Evolutionary conservation across 2,888 invertebrate species (phyloP).

Genomic region (Ophion ventricosus): DNA sequence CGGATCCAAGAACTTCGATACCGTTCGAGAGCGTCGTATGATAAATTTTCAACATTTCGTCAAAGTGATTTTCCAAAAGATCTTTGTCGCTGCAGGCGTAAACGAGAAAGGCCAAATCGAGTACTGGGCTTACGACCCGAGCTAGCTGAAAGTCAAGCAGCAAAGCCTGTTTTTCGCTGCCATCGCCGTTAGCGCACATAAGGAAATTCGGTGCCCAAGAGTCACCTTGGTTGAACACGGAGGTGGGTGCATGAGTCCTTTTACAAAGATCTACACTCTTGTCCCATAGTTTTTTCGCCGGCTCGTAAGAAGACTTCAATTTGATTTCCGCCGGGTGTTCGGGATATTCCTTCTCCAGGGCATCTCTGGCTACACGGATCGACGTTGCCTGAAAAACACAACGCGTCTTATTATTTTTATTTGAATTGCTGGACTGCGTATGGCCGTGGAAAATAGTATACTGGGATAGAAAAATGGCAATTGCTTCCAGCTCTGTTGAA

Average conservation of each 20-base stretch:
- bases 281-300: constrained; percentile 84
- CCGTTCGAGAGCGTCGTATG: constrained; percentile 85
- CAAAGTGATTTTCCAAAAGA: constrained; percentile 85
- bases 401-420: neutral
- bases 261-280: constrained; percentile 57
- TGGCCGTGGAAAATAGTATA: neutral
- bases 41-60: constrained; percentile 86
- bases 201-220: constrained; percentile 91
- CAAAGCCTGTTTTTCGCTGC: constrained; percentile 82
- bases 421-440: too few species aligned
- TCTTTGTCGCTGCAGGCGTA: constrained; percentile 87
- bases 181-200: constrained; percentile 81
- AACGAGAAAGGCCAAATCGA: constrained; percentile 86
- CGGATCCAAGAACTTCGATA: constrained; percentile 86
- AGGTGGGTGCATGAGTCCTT: constrained; percentile 79
- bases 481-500: neutral
- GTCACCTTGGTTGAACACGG: constrained; percentile 89
- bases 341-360: constrained; percentile 87
- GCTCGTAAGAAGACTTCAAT: constrained; percentile 84
- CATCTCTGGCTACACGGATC: constrained; percentile 85
- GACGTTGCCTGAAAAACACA: constrained; percentile 63
- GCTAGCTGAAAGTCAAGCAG: constrained; percentile 90
- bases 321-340: constrained; percentile 85
- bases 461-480: neutral
- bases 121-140: constrained; percentile 85